phyloP scores from a whole-genome alignment of 2,113 vertebrate species.

The Cyanistes caeruleus region DNA sequence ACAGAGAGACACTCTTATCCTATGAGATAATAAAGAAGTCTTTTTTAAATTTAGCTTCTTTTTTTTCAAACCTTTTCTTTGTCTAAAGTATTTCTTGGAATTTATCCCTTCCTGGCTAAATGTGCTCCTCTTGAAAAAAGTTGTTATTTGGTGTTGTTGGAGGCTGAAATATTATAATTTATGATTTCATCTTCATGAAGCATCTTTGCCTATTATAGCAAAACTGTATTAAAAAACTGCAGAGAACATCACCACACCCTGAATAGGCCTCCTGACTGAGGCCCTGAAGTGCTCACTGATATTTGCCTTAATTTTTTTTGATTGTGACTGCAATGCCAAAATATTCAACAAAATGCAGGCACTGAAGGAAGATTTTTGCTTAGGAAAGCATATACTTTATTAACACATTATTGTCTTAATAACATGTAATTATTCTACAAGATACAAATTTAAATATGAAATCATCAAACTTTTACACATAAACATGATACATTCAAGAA shows the following conservation, averaged over 20 bases:
- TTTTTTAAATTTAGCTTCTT: neutral
- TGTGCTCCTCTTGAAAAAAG: neutral
- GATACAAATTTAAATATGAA: neutral
- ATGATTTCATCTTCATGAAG: neutral
- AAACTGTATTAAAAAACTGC: neutral
- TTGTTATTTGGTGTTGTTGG: accelerated
- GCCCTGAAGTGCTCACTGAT: neutral
- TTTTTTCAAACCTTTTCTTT: neutral
- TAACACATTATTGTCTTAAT: neutral
- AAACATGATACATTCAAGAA: neutral
- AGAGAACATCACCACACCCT: neutral
- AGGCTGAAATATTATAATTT: neutral
- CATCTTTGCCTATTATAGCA: neutral
- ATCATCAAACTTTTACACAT: neutral
- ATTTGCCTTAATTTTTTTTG: neutral
- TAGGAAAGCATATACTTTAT: neutral
- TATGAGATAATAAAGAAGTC: neutral
- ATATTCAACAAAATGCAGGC: neutral
- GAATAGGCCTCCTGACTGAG: neutral
- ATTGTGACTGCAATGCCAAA: neutral
- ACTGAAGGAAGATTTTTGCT: neutral
- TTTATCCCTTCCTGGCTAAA: neutral
- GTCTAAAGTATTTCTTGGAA: neutral
- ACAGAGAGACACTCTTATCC: neutral
- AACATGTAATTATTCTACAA: neutral